Evolutionary conservation across 2,888 invertebrate species (phyloP).

Genomic region (Ryuthela nishihirai): DNA sequence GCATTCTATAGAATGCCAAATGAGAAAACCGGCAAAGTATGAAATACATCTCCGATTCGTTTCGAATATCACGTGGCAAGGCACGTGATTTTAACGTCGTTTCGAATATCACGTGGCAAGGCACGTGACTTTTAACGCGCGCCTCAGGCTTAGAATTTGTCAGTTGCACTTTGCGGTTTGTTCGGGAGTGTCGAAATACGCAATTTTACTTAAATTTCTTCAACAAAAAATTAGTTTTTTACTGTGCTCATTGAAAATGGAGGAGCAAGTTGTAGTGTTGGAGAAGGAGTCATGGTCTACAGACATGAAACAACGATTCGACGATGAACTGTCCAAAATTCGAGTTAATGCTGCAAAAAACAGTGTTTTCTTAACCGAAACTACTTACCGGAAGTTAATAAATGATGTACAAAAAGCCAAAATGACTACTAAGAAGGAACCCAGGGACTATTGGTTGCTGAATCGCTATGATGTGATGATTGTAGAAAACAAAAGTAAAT

Average conservation of each 20-base stretch:
- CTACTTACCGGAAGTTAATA: background rate
- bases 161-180: too few species aligned
- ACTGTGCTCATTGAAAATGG: background rate
- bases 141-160: too few species aligned
- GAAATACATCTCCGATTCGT: too few species aligned
- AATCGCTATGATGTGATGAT: conserved; percentile 4
- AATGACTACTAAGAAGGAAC: conserved; percentile 3
- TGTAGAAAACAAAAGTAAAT: background rate
- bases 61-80: too few species aligned
- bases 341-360: background rate
- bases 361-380: too few species aligned
- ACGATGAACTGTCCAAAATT: background rate
- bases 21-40: too few species aligned
- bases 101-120: too few species aligned
- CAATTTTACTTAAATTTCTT: background rate
- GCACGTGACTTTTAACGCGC: too few species aligned
- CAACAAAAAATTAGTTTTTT: background rate
- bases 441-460: conserved; percentile 4
- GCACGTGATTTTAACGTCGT: too few species aligned
- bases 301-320: background rate
- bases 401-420: background rate
- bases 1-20: too few species aligned
- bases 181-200: background rate
- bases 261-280: background rate
- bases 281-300: background rate